phyloP scores from a whole-genome alignment of 2,113 vertebrate genomes.

The Grantiella picta region DNA sequence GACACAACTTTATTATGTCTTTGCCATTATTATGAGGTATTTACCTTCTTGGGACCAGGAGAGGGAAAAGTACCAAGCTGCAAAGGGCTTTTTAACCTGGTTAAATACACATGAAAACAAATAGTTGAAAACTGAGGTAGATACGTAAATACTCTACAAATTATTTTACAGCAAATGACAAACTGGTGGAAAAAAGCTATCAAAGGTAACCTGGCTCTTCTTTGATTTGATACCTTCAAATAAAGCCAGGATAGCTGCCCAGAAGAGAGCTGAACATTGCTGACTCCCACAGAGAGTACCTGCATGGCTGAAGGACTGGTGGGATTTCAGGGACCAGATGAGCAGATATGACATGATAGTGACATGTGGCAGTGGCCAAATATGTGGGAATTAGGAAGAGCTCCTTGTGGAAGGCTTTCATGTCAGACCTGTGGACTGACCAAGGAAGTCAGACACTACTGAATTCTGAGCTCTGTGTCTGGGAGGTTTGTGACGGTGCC shows the following conservation, averaged over 20 bases:
- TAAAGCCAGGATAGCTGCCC: neutral
- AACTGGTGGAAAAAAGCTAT: neutral
- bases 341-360: neutral
- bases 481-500: neutral
- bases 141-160: neutral
- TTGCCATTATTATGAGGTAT: neutral
- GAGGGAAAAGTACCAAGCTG: neutral
- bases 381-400: neutral
- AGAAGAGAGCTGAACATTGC: neutral
- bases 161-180: neutral
- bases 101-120: neutral
- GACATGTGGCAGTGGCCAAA: neutral
- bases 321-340: neutral
- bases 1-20: neutral
- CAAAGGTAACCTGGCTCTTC: neutral
- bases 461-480: neutral
- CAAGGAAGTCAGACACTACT: neutral
- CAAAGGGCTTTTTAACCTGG: neutral
- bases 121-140: neutral
- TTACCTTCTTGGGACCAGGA: rapidly evolving
- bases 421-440: neutral
- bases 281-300: neutral
- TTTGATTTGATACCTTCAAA: neutral
- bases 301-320: neutral
- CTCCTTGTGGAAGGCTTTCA: neutral